Conservation (phyloP, 1,140 invertebrate genomes). For the Himalopsyche phryganea region DNA sequence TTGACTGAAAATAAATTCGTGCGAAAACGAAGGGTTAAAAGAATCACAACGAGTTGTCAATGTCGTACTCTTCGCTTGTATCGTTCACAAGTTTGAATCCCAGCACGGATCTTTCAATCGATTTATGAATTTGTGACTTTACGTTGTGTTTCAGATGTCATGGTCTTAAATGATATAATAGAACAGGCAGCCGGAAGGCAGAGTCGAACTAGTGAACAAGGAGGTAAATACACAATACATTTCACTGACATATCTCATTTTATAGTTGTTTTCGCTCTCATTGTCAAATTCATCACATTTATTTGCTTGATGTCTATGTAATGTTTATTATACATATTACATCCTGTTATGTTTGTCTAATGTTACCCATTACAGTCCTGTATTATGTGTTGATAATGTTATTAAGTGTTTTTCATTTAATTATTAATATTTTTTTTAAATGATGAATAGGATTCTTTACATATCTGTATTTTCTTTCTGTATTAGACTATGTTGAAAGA, state of each 20-base stretch:
- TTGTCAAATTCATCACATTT: slow-evolving; percentile 20
- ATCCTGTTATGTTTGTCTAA: neutral
- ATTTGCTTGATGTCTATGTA: slow-evolving; percentile 18
- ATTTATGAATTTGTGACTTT: too few species aligned
- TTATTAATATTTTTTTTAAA: neutral
- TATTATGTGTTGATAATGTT: too few species aligned
- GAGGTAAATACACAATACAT: slow-evolving; percentile 61
- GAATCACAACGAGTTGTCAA: too few species aligned
- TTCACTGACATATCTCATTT: neutral
- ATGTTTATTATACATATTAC: neutral
- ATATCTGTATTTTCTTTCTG: too few species aligned
- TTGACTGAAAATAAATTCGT: too few species aligned
- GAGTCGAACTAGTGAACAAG: slow-evolving; percentile 79
- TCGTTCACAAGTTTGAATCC: too few species aligned
- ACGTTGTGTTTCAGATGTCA: slow-evolving; percentile 87
- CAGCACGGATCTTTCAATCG: too few species aligned
- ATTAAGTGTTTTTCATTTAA: neutral
- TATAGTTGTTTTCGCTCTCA: neutral
- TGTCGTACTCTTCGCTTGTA: too few species aligned
- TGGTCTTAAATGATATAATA: slow-evolving; percentile 96
- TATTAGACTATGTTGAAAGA: too few species aligned
- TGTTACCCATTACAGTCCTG: too few species aligned
- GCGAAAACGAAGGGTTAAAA: too few species aligned
- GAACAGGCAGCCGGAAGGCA: slow-evolving; percentile 88
- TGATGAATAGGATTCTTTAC: neutral